Evolutionary conservation across 2,888 invertebrate species (phyloP).

Genomic region (Orchesellides sinensis): DNA sequence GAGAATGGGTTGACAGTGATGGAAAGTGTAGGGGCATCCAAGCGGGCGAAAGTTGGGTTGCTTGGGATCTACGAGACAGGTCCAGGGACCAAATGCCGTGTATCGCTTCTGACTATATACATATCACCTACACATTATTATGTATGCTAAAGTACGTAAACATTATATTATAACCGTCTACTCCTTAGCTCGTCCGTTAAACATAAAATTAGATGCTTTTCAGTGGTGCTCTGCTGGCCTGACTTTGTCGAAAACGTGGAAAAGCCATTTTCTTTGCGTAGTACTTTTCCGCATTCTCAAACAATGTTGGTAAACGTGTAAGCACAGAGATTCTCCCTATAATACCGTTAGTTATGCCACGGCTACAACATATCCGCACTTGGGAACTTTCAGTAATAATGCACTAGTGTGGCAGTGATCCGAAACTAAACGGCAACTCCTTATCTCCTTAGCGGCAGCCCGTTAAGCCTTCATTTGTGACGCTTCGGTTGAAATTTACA

Average conservation of each 20-base stretch:
- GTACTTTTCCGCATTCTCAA: background rate
- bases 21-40: constrained; percentile 63
- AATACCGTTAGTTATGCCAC: background rate
- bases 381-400: background rate
- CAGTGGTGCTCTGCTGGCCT: background rate
- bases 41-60: constrained; percentile 59
- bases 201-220: no score
- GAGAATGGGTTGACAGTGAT: constrained; percentile 65
- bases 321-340: background rate
- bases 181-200: no score
- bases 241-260: background rate
- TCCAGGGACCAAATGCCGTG: constrained; percentile 28
- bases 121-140: background rate
- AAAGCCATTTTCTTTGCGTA: background rate
- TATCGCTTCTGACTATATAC: background rate
- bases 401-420: constrained; percentile 30
- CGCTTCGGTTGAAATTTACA: constrained; percentile 55
- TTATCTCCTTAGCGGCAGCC: constrained; percentile 63
- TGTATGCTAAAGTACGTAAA: background rate
- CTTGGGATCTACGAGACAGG: constrained; percentile 46
- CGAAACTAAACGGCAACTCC: constrained; percentile 47
- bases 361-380: background rate
- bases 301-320: background rate
- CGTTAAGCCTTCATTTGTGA: constrained; percentile 63
- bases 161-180: no score